phyloP scores from a whole-genome alignment of 1,140 invertebrate species.

The Cylas formicarius region DNA sequence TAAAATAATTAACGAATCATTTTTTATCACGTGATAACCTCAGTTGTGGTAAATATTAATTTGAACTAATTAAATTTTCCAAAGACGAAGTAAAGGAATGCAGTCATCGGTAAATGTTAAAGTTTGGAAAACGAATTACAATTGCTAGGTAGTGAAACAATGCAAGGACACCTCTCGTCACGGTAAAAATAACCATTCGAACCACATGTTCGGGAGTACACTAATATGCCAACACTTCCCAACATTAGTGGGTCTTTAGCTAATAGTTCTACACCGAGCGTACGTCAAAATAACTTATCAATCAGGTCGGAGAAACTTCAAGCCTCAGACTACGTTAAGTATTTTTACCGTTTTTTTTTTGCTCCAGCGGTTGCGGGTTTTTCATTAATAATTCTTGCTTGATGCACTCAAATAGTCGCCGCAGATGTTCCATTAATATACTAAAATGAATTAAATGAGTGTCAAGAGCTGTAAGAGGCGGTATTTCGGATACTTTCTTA shows the following conservation, averaged over 20 bases:
- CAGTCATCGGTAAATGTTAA: no score
- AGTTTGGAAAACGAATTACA: no score
- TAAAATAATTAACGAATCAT: no score
- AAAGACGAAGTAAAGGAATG: no score
- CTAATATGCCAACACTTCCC: conserved; percentile 30
- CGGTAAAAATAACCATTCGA: conserved; percentile 11
- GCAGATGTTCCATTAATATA: conserved; percentile 1
- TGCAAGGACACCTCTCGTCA: no score
- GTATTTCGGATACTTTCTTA: no score
- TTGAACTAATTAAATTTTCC: no score
- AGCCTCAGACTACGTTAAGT: conserved; percentile 2
- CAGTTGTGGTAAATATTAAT: no score
- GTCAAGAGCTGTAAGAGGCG: no score
- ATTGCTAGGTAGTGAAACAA: no score
- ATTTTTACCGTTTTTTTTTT: conserved; percentile 9
- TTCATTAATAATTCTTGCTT: conserved; percentile 4
- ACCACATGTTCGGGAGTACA: conserved; percentile 14
- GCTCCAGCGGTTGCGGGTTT: neutral
- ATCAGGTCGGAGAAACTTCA: conserved; percentile 20
- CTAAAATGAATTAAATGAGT: no score
- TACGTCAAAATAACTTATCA: conserved; percentile 33
- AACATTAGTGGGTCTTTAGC: conserved; percentile 25
- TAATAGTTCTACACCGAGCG: conserved; percentile 30
- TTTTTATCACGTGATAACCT: no score
- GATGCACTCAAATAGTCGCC: neutral